Evolutionary conservation across 2,888 invertebrate species (phyloP), one percentile per base, ranked within the genome.

Genomic region (Clusia tigrina): DNA sequence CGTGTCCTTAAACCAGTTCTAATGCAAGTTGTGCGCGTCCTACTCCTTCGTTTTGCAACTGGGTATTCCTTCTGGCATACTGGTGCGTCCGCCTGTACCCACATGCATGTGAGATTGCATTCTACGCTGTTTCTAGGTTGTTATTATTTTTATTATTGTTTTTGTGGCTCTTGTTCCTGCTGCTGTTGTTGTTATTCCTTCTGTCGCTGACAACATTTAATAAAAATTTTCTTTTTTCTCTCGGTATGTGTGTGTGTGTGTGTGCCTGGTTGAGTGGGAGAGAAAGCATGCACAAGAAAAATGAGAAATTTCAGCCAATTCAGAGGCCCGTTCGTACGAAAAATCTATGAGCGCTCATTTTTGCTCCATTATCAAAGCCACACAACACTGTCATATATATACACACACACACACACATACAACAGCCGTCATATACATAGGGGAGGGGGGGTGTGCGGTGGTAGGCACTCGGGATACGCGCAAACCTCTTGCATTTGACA

Each of bases 401-500:
- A n/a, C 9, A 3, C 42, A n/a, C 42, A n/a, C 42, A 65, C 58
- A 55, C 65, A 68, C 58, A 67, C 63, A 65, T 54, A 63, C 63
- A 63, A n/a, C 60, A 9, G 32, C 54, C 54, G 63, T 61, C 15
- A 24, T 42, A 23, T 54, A 54, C 12, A 17, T 38, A 23, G 46
- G 38, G 22, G 24, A 17, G 17, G 25, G 58, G 9, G 26, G 32
- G 26, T 60, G 60, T n/a, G 25, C 23, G 20, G 32, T 15, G 23
- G 59, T 37, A 23, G 22, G 22, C 55, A 48, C 48, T 46, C 60
- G 69, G 72, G 74, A 73, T 74, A 75, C 75, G 78, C 71, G 74
- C 73, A 76, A n/a, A 76, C 74, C 77, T 78, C 76, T 78, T 83
- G 83, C 81, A 77, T 76, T 81, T 83, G 83, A 83, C 83, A 83